Conservation (phyloP, 1,140 invertebrate genomes). For the Drosophila arawakana region DNA sequence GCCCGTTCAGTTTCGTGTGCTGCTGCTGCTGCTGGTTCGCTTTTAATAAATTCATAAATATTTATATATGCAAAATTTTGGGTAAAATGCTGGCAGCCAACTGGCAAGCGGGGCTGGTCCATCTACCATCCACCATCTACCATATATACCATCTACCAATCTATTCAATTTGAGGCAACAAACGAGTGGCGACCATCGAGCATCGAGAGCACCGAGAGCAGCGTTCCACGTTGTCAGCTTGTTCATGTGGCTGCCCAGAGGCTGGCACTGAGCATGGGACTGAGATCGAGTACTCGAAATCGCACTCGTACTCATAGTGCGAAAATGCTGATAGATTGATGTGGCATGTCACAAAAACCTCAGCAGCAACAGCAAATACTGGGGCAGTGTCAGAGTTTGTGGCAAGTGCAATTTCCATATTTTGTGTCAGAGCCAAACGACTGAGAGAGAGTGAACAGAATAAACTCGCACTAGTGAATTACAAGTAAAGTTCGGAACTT, state of each 20-base stretch:
- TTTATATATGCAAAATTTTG: constrained; percentile 83
- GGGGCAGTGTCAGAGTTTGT: constrained; percentile 9
- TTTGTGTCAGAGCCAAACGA: constrained; percentile 44
- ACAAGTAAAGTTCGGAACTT: constrained; percentile 47
- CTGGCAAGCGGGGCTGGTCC: constrained; percentile 55
- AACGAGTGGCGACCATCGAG: constrained; percentile 12
- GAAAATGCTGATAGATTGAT: constrained; percentile 80
- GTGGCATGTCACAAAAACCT: constrained; percentile 76
- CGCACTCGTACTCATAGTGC: constrained; percentile 17
- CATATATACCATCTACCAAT: constrained; percentile 51
- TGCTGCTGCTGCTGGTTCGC: constrained; percentile 50
- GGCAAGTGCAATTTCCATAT: constrained; percentile 64
- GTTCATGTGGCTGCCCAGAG: constrained; percentile 15
- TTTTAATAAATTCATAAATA: constrained; percentile 84
- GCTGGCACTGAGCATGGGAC: constrained; percentile 28
- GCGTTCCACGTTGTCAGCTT: constrained; percentile 10
- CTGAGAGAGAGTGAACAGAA: neutral
- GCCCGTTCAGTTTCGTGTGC: constrained; percentile 37
- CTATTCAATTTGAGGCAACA: constrained; percentile 71
- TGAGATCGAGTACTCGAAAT: constrained; percentile 28
- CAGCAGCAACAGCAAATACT: constrained; percentile 27
- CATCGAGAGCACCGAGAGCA: neutral
- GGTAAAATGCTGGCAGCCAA: constrained; percentile 66
- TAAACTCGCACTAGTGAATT: constrained; percentile 34
- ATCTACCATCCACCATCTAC: constrained; percentile 30